Conservation (phyloP, 2,888 invertebrate genomes). For the Andrena bicolor region DNA sequence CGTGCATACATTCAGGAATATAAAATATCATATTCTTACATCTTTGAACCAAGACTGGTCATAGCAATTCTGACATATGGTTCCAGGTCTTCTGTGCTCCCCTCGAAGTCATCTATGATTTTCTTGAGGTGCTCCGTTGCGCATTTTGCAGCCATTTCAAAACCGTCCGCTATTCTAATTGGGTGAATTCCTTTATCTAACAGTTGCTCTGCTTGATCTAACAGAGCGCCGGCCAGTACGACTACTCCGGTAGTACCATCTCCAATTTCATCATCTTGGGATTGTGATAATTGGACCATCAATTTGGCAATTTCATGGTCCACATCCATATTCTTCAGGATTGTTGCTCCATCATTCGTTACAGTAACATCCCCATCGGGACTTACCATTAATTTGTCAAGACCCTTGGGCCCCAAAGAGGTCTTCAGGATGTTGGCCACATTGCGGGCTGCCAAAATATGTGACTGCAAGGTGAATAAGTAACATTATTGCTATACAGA, state of each 20-base stretch:
- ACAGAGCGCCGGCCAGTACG: constrained; percentile 93
- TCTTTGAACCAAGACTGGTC: constrained; percentile 99
- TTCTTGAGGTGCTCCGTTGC: constrained; percentile 94
- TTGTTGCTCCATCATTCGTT: constrained; percentile 99
- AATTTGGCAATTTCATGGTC: constrained; percentile 99
- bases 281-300: constrained; percentile 98
- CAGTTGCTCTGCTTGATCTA: constrained; percentile 97
- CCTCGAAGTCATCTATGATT: constrained; percentile 95
- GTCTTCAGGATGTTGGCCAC: constrained; percentile 96
- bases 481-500: constrained; percentile 45
- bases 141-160: constrained; percentile 97
- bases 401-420: constrained; percentile 97
- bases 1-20: background rate
- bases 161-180: constrained; percentile 99
- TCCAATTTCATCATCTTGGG: constrained; percentile 99
- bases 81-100: constrained; percentile 93
- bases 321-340: constrained; percentile 99
- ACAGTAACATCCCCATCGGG: constrained; percentile 98
- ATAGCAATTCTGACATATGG: constrained; percentile 97
- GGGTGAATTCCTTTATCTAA: constrained; percentile 99
- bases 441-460: constrained; percentile 98
- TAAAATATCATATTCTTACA: constrained; percentile 85
- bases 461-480: constrained; percentile 90
- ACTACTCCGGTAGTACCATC: constrained; percentile 99
- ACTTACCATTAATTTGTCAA: constrained; percentile 99